A percentile compares a stretch with the other conserved stretches of the same genome.
These are phyloP conservation scores for Meloidogyne hapla DNA, from an alignment of 1,140 invertebrate genomes.

Conservation along the genomic window DNA sequence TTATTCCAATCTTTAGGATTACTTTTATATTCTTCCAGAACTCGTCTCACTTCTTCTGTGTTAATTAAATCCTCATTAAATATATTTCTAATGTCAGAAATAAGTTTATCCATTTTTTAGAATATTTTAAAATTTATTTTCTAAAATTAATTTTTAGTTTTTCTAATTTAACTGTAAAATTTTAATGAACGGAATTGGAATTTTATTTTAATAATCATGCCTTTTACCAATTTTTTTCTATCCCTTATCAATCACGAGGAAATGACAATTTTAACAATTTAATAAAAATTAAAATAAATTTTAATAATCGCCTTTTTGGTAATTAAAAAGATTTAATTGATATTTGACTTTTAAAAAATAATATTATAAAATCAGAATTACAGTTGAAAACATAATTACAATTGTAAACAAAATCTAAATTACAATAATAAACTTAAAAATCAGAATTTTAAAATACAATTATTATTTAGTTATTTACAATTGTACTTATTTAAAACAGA, in stretches of 20 bases:
- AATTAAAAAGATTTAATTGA: too few species aligned
- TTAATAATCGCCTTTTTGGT: neutral
- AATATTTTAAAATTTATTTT: neutral
- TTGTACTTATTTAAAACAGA: too few species aligned
- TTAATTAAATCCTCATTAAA: constrained; percentile 55
- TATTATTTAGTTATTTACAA: too few species aligned
- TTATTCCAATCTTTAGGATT: constrained; percentile 51
- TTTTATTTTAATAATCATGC: neutral
- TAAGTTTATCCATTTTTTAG: constrained; percentile 47
- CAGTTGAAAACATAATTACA: too few species aligned
- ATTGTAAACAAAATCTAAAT: too few species aligned
- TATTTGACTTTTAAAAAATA: too few species aligned
- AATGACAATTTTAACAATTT: neutral
- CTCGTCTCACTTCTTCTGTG: constrained; percentile 51
- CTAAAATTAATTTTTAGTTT: neutral
- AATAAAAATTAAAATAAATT: constrained; percentile 6
- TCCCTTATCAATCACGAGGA: constrained; percentile 1
- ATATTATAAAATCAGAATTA: too few species aligned
- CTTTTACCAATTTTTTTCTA: neutral
- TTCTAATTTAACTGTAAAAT: neutral
- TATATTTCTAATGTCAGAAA: constrained; percentile 44
- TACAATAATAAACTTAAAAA: too few species aligned
- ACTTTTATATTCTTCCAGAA: constrained; percentile 55
- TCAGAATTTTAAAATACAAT: too few species aligned
- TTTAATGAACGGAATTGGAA: too few species aligned